Base-by-base conservation (phyloP, 2,888 invertebrate genomes). In the Yponomeuta sedellus region DNA sequence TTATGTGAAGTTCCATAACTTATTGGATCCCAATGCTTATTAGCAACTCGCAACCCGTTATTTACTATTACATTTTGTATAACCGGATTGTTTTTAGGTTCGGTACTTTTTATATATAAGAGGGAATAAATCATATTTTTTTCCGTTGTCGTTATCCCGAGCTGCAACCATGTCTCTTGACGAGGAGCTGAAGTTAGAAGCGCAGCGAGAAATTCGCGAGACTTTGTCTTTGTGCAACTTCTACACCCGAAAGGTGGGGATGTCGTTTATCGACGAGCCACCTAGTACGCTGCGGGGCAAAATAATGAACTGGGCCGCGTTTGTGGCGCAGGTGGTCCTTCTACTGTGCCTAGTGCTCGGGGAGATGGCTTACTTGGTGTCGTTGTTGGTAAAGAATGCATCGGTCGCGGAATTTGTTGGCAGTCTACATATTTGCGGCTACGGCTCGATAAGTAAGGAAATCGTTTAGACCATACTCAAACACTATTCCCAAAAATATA, bases 371-470 rank as follows among this genome's bases (percentile, higher is more conserved):
- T 82, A 77, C 66, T 77, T 83, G n/a, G 71, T 72, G 6, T 72
- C 73, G 0, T 75, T 83, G 66, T 71, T 81, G 66, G 64, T 77
- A 1, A 73, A 75, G 11, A 75, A 77, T 0, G 75, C 79, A 0
- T 79, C 81, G 0, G 74, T 87, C 6, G 84, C 79, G 58, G 82
- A 82, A 59, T 79, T 85, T 64, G 76, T 86, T 19, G 77, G 80
- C 2, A 77, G 82, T 66, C 73, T 87, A 68, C 86, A 87, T 68
- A 81, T 85, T 66, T 79, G 82, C 39, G 86, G 86, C 25, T 87
- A 87, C 63, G 87, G 81, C 64, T 75, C 75, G 10, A 82, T 86
- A 80, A 85, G 87, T 87, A 70, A 80, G 81, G 80, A 69, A 56
- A 22, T 16, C 4, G 16, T 52, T 4, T 52, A 1, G 12, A 44